These are phyloP conservation scores for Nomada flava DNA, from an alignment of 2,888 invertebrate genomes.

Conservation along the genomic window DNA sequence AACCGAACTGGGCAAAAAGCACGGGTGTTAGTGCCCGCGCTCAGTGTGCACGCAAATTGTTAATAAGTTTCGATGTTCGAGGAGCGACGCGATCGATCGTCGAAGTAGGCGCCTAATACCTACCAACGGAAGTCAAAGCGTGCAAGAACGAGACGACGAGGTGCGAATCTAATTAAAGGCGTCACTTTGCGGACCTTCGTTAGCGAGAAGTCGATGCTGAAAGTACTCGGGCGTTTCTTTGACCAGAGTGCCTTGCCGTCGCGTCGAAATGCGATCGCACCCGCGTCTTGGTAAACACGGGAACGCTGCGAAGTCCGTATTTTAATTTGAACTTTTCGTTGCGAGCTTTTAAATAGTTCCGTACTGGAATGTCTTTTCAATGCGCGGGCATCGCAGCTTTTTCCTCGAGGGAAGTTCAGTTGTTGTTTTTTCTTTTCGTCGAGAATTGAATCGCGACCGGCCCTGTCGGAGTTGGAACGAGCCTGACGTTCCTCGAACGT, in stretches of 20 bases:
- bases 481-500: too few relatives aligned
- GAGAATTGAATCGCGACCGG: constrained; percentile 6
- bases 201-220: constrained; percentile 8
- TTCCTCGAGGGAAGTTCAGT: not conserved
- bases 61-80: not conserved
- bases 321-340: constrained; percentile 7
- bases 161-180: constrained; percentile 46
- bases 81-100: constrained; percentile 3
- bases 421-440: not conserved
- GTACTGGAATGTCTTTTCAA: not conserved
- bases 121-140: not conserved
- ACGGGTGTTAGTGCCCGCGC: not conserved
- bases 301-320: not conserved
- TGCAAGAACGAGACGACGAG: constrained; percentile 1
- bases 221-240: constrained; percentile 12
- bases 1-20: not conserved
- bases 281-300: not conserved
- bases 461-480: too few relatives aligned
- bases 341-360: constrained; percentile 3
- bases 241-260: not conserved
- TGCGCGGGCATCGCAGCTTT: not conserved
- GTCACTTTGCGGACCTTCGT: constrained; percentile 14
- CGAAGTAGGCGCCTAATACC: not conserved
- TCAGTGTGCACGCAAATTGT: not conserved
- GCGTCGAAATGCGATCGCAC: not conserved